phyloP scores from a whole-genome alignment of 1,140 invertebrate genomes.

The Lethrus apterus region DNA sequence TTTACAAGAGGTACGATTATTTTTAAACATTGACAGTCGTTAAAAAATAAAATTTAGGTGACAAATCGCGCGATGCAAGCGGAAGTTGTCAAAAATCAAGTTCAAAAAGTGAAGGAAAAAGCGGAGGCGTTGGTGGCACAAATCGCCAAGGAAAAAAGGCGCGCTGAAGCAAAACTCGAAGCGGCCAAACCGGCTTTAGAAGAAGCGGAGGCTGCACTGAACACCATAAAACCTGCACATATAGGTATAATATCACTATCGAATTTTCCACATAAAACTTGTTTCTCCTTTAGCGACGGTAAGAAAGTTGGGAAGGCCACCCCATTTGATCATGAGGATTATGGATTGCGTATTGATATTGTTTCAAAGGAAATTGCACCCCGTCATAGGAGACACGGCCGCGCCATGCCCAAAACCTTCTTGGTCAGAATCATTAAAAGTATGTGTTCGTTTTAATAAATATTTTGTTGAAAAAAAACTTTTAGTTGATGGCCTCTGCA shows the following conservation, averaged over 20 bases:
- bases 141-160: constrained; percentile 85
- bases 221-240: constrained; percentile 94
- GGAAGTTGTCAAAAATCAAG: constrained; percentile 91
- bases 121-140: constrained; percentile 83
- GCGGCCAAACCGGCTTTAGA: constrained; percentile 85
- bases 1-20: constrained; percentile 62
- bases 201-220: constrained; percentile 90
- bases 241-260: no score
- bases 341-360: constrained; percentile 95
- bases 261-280: not conserved
- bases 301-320: constrained; percentile 86
- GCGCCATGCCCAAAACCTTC: constrained; percentile 85
- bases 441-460: constrained; percentile 33
- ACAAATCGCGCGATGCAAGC: constrained; percentile 88
- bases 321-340: constrained; percentile 95
- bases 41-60: constrained; percentile 49
- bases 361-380: constrained; percentile 81
- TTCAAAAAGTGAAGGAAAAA: constrained; percentile 91
- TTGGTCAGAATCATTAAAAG: constrained; percentile 93
- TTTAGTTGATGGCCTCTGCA: constrained; percentile 91
- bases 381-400: constrained; percentile 71
- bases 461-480: constrained; percentile 11
- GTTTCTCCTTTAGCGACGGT: constrained; percentile 68
- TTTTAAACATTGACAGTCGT: not conserved
- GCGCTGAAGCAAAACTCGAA: constrained; percentile 86